Evolutionary conservation across 2,797 vertebrate genomes (phyloP), one percentile per base, ranked within the genome.

Genomic region (Rhynchonycteris naso): DNA sequence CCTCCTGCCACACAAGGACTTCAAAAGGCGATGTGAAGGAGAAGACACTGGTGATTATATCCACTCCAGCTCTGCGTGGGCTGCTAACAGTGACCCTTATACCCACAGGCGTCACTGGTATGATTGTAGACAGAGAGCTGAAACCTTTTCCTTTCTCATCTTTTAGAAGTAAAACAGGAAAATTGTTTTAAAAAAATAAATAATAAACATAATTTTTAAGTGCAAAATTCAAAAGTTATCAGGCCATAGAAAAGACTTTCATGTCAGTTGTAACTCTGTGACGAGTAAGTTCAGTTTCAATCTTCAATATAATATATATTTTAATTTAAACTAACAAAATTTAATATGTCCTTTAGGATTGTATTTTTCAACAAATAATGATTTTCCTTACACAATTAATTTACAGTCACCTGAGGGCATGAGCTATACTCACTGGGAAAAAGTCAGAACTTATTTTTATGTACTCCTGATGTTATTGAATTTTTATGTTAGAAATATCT

Each of bases 331-430:
- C 3, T 33, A 65, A 43, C n/a, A 58, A 75, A 74, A 84, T 33
- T 69, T 56, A 83, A 61, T 33, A 65, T 5, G 54, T n/a, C 14
- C n/a, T 65, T 90, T 85, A 56, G 22, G 74, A 87, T 74, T 3
- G 19, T 50, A 58, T 2, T 59, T 16, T 91, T 91, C 74, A 79
- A 80, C 22, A 68, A 92, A 69, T 71, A 52, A 78, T 28, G 11
- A 43, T 87, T 91, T 92, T 91, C 24, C 30, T 93, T 69, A 71
- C 28, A 59, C 13, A 86, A 52, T 35, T 88, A 79, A 94, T 82
- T 74, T 86, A 84, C 10, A 94, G 66, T 65, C 14, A 58, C 11
- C n/a, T 22, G 7, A 85, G 43, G 33, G 38, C 38, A 74, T 21
- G 15, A 35, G n/a, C 65, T 33, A 89, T 59, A 86, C 61, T 79